Conservation (phyloP, 2,888 invertebrate species). For the Embidobia sp. region DNA sequence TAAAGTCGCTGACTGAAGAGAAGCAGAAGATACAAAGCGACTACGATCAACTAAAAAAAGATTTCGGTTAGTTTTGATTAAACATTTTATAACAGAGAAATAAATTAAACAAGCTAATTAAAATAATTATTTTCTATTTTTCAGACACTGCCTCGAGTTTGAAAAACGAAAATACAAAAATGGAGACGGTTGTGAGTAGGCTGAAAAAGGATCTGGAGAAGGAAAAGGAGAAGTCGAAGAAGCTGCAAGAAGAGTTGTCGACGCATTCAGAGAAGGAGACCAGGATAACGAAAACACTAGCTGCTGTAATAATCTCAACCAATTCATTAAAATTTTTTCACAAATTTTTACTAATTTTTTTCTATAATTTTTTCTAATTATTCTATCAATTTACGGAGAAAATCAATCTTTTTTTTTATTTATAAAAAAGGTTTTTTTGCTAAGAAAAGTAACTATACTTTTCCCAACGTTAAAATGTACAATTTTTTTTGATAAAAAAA, state of each 20-base stretch:
- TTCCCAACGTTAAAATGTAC: too few species aligned
- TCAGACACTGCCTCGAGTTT: constrained; percentile 84
- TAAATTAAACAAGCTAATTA: too few species aligned
- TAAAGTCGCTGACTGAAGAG: constrained; percentile 81
- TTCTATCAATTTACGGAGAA: too few species aligned
- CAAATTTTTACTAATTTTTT: too few species aligned
- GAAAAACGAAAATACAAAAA: constrained; percentile 81
- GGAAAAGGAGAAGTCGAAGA: constrained; percentile 85
- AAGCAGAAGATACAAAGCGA: constrained; percentile 84
- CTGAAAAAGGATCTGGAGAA: constrained; percentile 82
- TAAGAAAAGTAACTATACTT: too few species aligned
- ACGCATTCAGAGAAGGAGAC: constrained; percentile 74
- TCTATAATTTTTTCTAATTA: too few species aligned
- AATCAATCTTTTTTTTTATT: constrained; percentile 59
- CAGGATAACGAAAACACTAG: constrained; percentile 75
- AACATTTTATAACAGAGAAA: too few species aligned
- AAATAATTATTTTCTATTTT: constrained; percentile 27
- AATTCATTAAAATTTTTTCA: too few species aligned
- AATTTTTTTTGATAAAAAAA: too few species aligned
- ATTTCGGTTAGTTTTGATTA: constrained; percentile 83
- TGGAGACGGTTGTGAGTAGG: constrained; percentile 86
- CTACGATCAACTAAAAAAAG: constrained; percentile 84
- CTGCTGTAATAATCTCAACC: constrained; percentile 75
- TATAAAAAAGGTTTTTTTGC: not conserved
- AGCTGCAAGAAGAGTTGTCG: constrained; percentile 84